phyloP scores from a whole-genome alignment of 1,140 invertebrate genomes.

The Centruroides sculpturatus region DNA sequence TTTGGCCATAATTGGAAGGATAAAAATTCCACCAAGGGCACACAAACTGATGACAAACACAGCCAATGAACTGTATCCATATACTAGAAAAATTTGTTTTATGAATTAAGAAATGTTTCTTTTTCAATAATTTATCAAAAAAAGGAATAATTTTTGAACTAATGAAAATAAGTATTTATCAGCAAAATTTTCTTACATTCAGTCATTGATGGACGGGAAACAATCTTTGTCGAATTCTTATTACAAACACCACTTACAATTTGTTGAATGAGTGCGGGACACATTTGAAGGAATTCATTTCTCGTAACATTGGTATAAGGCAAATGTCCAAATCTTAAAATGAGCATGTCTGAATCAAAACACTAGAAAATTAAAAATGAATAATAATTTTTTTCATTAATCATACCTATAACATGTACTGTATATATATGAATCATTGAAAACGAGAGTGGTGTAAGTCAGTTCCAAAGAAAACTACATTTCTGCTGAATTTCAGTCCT shows the following conservation, averaged over 20 bases:
- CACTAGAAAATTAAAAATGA: slow-evolving; percentile 1
- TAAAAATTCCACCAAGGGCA: slow-evolving; percentile 22
- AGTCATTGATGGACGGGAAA: not conserved
- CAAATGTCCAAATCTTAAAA: slow-evolving; percentile 3
- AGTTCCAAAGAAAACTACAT: too few species aligned
- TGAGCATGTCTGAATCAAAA: slow-evolving; percentile 2
- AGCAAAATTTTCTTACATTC: slow-evolving; percentile 6
- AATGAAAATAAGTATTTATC: not conserved
- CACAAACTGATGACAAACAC: slow-evolving; percentile 27
- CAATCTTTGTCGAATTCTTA: not conserved
- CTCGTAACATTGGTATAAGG: slow-evolving; percentile 3
- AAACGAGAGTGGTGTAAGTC: too few species aligned
- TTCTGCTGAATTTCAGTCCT: too few species aligned
- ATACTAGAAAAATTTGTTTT: slow-evolving; percentile 21
- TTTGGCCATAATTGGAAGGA: slow-evolving; percentile 21
- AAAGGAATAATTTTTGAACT: not conserved
- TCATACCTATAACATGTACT: too few species aligned
- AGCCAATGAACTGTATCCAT: slow-evolving; percentile 26
- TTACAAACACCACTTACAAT: slow-evolving; percentile 17
- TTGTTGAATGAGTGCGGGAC: slow-evolving; percentile 21
- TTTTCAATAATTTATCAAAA: not conserved
- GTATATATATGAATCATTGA: too few species aligned
- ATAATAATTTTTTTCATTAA: too few species aligned
- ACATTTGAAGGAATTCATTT: slow-evolving; percentile 16
- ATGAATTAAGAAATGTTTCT: not conserved